phyloP scores from a whole-genome alignment of 2,888 invertebrate species.

The Cataglyphis albicans region DNA sequence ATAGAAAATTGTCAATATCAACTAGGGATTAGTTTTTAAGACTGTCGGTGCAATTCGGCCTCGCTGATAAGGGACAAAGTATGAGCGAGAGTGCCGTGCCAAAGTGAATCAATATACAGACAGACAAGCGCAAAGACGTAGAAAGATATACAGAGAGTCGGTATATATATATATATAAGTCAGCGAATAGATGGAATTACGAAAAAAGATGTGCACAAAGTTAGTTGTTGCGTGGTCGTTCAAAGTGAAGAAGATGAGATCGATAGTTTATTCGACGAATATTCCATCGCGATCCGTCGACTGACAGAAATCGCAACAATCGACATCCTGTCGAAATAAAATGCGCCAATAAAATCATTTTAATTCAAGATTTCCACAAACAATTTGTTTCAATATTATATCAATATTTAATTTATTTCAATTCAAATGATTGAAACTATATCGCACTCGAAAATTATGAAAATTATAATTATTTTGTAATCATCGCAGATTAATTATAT shows the following conservation, averaged over 20 bases:
- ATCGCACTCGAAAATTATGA: background rate
- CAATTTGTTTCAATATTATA: background rate
- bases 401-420: background rate
- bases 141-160: slow-evolving; percentile 60
- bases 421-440: background rate
- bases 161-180: slow-evolving; percentile 27
- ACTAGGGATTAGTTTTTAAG: slow-evolving; percentile 5
- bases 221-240: slow-evolving; percentile 28
- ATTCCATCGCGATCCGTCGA: slow-evolving; percentile 29
- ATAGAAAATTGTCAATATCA: background rate
- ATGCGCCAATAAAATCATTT: slow-evolving; percentile 16
- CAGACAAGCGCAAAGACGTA: slow-evolving; percentile 55
- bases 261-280: slow-evolving; percentile 2
- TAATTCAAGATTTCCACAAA: background rate
- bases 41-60: slow-evolving; percentile 41
- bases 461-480: background rate
- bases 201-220: slow-evolving; percentile 77
- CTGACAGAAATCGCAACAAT: slow-evolving; percentile 25
- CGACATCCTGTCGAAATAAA: slow-evolving; percentile 16
- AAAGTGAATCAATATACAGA: slow-evolving; percentile 72
- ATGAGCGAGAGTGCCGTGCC: slow-evolving; percentile 77
- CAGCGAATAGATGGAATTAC: slow-evolving; percentile 39
- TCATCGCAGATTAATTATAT: background rate
- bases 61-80: slow-evolving; percentile 49
- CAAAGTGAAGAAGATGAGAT: slow-evolving; percentile 25